Percentiles rank a stretch among this genome's conserved stretches.
phyloP scores from a whole-genome alignment of 2,113 vertebrate genomes.

The Brachypodius melanocephalos region DNA sequence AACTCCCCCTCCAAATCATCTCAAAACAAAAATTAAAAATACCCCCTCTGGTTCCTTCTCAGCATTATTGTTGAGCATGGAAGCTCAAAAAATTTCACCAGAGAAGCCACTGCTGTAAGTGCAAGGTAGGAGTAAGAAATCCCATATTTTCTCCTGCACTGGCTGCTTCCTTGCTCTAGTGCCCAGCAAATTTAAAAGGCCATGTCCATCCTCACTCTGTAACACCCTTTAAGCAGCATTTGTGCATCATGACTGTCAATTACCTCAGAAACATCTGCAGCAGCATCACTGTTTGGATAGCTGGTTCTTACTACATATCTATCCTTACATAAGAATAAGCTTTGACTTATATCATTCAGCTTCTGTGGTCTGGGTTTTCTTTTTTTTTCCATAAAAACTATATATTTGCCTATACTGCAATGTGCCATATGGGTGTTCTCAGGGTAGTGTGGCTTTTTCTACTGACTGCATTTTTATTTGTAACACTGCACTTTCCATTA shows the following conservation, averaged over 20 bases:
- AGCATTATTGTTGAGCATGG: background rate
- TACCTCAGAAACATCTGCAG: constrained; percentile 49
- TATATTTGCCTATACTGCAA: constrained; percentile 9
- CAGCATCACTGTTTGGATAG: constrained; percentile 42
- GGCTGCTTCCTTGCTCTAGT: background rate
- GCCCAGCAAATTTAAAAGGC: background rate
- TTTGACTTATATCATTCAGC: background rate
- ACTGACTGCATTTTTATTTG: constrained; percentile 15
- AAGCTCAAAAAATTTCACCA: background rate
- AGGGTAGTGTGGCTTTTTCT: constrained; percentile 10
- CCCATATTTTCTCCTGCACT: background rate
- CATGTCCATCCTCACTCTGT: background rate
- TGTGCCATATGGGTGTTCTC: constrained; percentile 13
- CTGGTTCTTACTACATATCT: constrained; percentile 4
- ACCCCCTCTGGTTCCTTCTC: background rate
- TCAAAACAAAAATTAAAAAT: background rate
- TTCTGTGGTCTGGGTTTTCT: background rate
- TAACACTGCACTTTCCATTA: constrained; percentile 42
- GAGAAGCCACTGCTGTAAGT: background rate
- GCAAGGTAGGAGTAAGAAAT: background rate
- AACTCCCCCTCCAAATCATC: background rate
- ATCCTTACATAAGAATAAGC: background rate
- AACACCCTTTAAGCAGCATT: background rate
- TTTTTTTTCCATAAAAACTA: background rate
- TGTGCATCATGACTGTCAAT: background rate